Conservation (phyloP, 2,113 vertebrate genomes). For the Odobenus rosmarus region DNA sequence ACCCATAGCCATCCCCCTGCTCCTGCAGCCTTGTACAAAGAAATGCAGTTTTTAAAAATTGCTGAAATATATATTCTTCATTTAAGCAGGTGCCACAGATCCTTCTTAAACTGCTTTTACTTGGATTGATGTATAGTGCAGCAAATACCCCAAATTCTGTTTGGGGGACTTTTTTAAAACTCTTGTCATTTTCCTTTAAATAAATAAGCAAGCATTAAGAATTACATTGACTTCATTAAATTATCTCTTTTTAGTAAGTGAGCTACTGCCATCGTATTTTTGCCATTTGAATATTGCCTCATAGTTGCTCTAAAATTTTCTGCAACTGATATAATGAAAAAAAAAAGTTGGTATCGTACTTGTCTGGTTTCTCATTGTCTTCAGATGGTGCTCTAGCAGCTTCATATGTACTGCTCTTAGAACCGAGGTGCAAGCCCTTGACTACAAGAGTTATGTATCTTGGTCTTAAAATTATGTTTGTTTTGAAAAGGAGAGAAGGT, state of each 20-base stretch:
- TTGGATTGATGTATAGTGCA: not conserved
- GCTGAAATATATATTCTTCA: not conserved
- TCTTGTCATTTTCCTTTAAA: not conserved
- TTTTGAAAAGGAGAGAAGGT: not conserved
- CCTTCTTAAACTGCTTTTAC: not conserved
- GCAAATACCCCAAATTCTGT: not conserved
- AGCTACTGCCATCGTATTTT: not conserved
- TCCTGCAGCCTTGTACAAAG: not conserved
- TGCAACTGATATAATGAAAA: not conserved
- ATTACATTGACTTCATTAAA: not conserved
- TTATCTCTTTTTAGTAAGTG: not conserved
- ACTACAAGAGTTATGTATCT: not conserved
- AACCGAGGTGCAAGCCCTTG: not conserved
- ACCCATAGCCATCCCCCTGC: fast-evolving
- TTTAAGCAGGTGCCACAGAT: not conserved
- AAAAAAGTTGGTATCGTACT: fast-evolving
- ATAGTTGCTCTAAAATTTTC: not conserved
- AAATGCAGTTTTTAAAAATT: not conserved
- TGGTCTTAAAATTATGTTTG: not conserved
- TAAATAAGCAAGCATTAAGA: not conserved
- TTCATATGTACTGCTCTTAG: not conserved
- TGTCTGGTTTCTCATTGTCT: not conserved
- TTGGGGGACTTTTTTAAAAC: not conserved
- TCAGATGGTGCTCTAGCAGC: not conserved
- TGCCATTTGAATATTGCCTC: not conserved